These are phyloP conservation scores for Pelusios castaneus DNA, from an alignment of 2,113 vertebrate genomes.

Conservation along the genomic window DNA sequence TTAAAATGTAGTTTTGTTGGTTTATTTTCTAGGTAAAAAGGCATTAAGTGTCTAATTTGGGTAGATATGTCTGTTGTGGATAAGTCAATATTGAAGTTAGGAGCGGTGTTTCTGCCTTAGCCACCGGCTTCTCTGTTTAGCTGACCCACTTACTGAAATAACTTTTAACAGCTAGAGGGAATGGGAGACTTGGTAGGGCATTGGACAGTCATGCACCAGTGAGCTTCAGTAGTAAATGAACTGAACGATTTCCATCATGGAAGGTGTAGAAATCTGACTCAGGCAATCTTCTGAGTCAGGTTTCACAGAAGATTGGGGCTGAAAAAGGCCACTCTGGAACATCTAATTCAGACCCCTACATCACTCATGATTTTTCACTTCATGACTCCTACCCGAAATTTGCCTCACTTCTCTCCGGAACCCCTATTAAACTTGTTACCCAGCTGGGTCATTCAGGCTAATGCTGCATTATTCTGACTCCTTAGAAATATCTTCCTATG, in stretches of 20 bases:
- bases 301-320: neutral
- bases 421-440: neutral
- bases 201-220: neutral
- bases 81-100: neutral
- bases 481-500: neutral
- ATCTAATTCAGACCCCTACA: neutral
- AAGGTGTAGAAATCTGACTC: neutral
- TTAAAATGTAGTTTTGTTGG: neutral
- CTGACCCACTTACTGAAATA: conserved; percentile 67
- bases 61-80: neutral
- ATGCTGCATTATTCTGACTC: neutral
- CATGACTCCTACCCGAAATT: neutral
- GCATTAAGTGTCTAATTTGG: neutral
- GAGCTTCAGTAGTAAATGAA: neutral
- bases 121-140: conserved; percentile 31
- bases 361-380: neutral
- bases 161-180: conserved; percentile 42
- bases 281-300: neutral
- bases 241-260: neutral
- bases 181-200: conserved; percentile 4
- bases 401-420: neutral
- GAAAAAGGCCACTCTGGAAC: neutral
- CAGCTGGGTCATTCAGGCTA: neutral
- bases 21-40: neutral
- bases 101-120: neutral